These are phyloP conservation scores for Vulpes lagopus DNA, from an alignment of 2,113 vertebrate species.

Conservation along the genomic window DNA sequence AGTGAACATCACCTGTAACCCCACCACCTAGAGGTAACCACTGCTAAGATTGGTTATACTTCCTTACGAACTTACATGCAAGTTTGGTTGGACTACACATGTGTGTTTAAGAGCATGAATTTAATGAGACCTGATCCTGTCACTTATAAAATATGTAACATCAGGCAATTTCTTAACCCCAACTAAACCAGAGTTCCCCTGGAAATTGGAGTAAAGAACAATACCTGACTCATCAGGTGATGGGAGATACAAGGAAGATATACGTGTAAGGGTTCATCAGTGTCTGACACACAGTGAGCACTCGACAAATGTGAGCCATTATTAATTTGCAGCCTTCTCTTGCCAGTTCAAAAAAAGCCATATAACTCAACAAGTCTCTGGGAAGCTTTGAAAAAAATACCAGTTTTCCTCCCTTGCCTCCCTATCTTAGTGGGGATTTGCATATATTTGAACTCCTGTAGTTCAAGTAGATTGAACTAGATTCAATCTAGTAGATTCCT, in stretches of 20 bases:
- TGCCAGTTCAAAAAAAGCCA: slow-evolving; percentile 19
- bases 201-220: not conserved
- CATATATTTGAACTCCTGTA: slow-evolving; percentile 22
- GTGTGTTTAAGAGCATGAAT: not conserved
- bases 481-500: not conserved
- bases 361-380: not conserved
- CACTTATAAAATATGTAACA: not conserved
- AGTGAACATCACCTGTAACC: not conserved
- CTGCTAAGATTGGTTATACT: not conserved
- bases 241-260: not conserved
- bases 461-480: not conserved
- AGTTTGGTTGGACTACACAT: not conserved
- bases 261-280: not conserved
- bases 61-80: not conserved
- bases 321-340: slow-evolving; percentile 20
- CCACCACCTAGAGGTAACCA: not conserved
- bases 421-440: not conserved
- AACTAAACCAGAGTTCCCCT: not conserved
- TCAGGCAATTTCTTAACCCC: not conserved
- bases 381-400: slow-evolving; percentile 29
- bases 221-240: not conserved
- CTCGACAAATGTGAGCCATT: not conserved
- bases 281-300: not conserved
- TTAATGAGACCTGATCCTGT: not conserved
- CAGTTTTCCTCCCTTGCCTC: not conserved